These are phyloP conservation scores for Tillus elongatus DNA, from an alignment of 2,888 invertebrate genomes.

Conservation along the genomic window DNA sequence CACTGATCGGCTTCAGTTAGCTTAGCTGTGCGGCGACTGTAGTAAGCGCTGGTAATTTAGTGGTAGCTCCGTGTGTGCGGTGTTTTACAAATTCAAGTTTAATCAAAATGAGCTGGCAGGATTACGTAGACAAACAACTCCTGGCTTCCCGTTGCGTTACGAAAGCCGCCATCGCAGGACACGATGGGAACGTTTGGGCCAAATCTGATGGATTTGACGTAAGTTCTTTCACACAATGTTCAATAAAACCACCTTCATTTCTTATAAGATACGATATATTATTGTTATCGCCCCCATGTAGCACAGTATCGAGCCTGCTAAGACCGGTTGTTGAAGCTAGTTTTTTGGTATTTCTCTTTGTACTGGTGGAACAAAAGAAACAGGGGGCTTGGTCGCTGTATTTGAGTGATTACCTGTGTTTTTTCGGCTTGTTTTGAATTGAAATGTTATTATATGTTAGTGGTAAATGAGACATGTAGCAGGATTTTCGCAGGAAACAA, in stretches of 20 bases:
- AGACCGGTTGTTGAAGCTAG: too few species aligned
- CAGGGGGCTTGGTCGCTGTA: too few species aligned
- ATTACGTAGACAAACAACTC: conserved; percentile 95
- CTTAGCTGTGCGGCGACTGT: conserved; percentile 33
- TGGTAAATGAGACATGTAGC: too few species aligned
- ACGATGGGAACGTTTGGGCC: conserved; percentile 92
- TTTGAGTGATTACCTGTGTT: too few species aligned
- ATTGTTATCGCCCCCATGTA: too few species aligned
- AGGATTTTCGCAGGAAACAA: too few species aligned
- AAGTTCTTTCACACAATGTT: conserved; percentile 45
- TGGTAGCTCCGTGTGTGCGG: conserved; percentile 38
- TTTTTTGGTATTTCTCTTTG: too few species aligned
- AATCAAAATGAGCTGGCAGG: conserved; percentile 90
- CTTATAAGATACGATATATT: too few species aligned
- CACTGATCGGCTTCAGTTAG: conserved; percentile 35
- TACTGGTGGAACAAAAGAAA: too few species aligned
- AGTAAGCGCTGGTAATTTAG: conserved; percentile 27
- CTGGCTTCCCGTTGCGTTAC: conserved; percentile 90
- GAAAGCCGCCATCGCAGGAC: conserved; percentile 91
- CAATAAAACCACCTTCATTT: conserved; percentile 6
- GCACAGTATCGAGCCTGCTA: too few species aligned
- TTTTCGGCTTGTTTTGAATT: too few species aligned
- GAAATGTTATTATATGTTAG: too few species aligned
- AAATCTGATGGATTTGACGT: conserved; percentile 90
- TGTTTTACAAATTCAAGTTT: conserved; percentile 29